Evolutionary conservation across 2,888 invertebrate species (phyloP), one percentile per base, ranked within the genome.

Genomic region (Subacronicta megacephala): DNA sequence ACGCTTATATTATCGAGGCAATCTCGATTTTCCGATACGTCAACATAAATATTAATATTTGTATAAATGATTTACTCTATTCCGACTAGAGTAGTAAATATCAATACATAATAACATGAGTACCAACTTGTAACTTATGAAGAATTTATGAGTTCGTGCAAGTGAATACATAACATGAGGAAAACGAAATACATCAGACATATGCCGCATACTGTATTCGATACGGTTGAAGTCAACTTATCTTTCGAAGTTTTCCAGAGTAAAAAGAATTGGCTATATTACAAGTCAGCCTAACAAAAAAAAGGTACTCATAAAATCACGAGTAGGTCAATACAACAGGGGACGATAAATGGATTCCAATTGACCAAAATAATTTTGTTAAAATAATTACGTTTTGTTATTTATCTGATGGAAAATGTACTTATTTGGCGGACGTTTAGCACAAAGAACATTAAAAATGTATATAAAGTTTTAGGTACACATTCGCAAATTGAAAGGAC

Each of bases 1-100:
- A 78, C 74, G 73, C 77, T 82, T 77, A 76, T 73, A 71, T 81
- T 79, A 80, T 79, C 78, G 75, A 62, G 55, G 64, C 72, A 81
- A 80, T 82, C 75, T 72, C 71, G 67, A 72, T 70, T 74, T 71
- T 61, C 63, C 63, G 68, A 75, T 67, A 67, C 64, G 55, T 69
- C 63, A 67, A 53, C 50, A 62, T 70, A 57, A 52, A 61, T 61
- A 65, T 61, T 64, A 56, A 77, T 68, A 62, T 67, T 62, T 64
- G 56, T 45, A 18, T 52, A 46, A 64, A 51, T 23, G 50, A 57
- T 75, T 62, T 64, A 35, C 42, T 57, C 44, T 50, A 45, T 61
- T 15, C 46, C 16, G 16, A 23, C 38, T 36, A 9, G 20, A 16
- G 45, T 20, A 33, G 36, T 57, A 53, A 52, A 33, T 44, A 41